Conservation (phyloP, 2,113 vertebrate genomes). For the Pogonocichla stellata region DNA sequence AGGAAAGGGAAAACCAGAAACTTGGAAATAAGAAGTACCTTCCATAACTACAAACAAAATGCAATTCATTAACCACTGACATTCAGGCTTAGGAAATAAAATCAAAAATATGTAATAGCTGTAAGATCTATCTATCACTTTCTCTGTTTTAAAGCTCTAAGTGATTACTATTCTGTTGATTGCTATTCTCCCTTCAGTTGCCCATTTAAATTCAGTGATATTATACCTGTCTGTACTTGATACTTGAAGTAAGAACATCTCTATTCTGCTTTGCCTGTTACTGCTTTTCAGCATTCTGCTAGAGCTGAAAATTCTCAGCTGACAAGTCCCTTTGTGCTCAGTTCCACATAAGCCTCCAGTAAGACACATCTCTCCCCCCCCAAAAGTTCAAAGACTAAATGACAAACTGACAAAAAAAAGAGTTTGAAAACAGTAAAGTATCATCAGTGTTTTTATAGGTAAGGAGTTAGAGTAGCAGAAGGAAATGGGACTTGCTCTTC, state of each 20-base stretch:
- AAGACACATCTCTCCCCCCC: not conserved
- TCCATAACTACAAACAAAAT: not conserved
- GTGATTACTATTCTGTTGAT: not conserved
- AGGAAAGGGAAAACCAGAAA: not conserved
- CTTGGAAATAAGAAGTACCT: not conserved
- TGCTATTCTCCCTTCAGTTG: not conserved
- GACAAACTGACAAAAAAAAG: not conserved
- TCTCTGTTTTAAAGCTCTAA: not conserved
- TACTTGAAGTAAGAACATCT: not conserved
- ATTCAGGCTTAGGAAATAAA: not conserved
- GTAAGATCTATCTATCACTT: not conserved
- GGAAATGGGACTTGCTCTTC: not conserved
- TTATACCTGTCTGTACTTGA: conserved; percentile 11
- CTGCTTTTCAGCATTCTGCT: not conserved
- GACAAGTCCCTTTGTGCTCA: not conserved
- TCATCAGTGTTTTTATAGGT: not conserved
- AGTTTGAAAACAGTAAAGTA: not conserved
- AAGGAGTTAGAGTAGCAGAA: not conserved
- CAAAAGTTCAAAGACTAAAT: not conserved
- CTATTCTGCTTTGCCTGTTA: not conserved
- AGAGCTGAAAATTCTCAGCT: not conserved
- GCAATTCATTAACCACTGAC: not conserved
- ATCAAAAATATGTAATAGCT: not conserved
- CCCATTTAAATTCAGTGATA: not conserved
- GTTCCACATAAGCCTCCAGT: not conserved